phyloP scores from a whole-genome alignment of 2,113 vertebrate species.

The Herpetotheres cachinnans region DNA sequence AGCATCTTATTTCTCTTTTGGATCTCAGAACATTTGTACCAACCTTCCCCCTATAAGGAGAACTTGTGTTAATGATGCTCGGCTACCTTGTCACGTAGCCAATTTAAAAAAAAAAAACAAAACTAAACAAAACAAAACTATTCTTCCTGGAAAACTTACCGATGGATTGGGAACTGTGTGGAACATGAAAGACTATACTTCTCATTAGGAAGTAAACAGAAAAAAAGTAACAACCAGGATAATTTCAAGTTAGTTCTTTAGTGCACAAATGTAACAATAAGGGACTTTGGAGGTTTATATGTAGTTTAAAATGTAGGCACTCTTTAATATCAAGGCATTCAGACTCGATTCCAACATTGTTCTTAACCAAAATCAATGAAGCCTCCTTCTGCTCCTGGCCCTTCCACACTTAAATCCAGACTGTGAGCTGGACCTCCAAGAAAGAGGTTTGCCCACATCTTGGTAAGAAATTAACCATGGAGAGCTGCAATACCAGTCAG shows the following conservation, averaged over 20 bases:
- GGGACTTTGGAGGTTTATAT: background rate
- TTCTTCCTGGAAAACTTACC: background rate
- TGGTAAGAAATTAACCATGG: background rate
- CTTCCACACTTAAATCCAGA: background rate
- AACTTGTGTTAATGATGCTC: background rate
- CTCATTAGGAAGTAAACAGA: background rate
- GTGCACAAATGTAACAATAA: background rate
- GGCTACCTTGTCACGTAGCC: background rate
- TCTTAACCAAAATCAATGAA: background rate
- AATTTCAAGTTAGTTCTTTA: background rate
- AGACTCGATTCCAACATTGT: background rate
- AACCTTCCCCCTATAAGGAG: background rate
- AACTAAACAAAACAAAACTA: background rate
- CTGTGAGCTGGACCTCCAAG: background rate
- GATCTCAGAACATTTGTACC: background rate
- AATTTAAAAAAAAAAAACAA: background rate
- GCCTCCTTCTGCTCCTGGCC: background rate
- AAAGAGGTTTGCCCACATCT: background rate
- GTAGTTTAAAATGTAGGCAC: background rate
- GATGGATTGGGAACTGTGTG: background rate
- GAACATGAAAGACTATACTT: background rate
- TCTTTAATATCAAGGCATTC: background rate
- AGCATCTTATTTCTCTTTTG: constrained; percentile 6
- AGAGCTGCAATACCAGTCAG: background rate
- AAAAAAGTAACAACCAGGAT: background rate